Percentiles rank a stretch among this genome's conserved stretches.
Evolutionary conservation across 2,113 vertebrate species (phyloP).

Genomic region (Solenodon paradoxus): DNA sequence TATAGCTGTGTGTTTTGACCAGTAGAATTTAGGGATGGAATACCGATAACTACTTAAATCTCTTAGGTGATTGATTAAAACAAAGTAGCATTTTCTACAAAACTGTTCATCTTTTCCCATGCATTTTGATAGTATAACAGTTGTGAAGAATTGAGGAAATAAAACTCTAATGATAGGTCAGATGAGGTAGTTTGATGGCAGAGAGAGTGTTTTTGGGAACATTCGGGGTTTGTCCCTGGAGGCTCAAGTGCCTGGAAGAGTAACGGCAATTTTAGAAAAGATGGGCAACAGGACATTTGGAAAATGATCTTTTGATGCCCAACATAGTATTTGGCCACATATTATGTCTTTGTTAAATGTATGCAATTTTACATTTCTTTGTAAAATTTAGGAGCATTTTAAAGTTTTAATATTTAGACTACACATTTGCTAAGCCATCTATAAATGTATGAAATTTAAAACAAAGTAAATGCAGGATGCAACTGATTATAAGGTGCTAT

Average conservation of each 20-base stretch:
- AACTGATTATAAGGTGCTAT: background rate
- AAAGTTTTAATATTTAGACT: background rate
- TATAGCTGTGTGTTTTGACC: background rate
- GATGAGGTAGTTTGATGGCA: background rate
- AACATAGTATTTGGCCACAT: background rate
- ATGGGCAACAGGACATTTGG: background rate
- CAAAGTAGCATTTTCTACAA: background rate
- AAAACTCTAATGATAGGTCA: background rate
- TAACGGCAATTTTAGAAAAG: background rate
- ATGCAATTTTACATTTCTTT: background rate
- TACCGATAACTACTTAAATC: background rate
- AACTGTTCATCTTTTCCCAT: background rate
- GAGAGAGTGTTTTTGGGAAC: background rate
- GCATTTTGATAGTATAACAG: background rate
- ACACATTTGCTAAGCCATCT: background rate
- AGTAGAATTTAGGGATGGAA: background rate
- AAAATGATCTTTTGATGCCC: background rate
- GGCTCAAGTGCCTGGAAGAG: background rate
- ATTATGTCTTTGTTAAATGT: background rate
- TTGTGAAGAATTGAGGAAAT: background rate
- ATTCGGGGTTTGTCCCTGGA: background rate
- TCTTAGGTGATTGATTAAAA: conserved; percentile 3
- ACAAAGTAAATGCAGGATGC: background rate
- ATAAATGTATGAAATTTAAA: background rate
- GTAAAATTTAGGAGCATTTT: background rate